Percentiles rank a stretch among this genome's conserved stretches.
Conservation (phyloP, 2,797 vertebrate genomes). For the Mustela erminea region DNA sequence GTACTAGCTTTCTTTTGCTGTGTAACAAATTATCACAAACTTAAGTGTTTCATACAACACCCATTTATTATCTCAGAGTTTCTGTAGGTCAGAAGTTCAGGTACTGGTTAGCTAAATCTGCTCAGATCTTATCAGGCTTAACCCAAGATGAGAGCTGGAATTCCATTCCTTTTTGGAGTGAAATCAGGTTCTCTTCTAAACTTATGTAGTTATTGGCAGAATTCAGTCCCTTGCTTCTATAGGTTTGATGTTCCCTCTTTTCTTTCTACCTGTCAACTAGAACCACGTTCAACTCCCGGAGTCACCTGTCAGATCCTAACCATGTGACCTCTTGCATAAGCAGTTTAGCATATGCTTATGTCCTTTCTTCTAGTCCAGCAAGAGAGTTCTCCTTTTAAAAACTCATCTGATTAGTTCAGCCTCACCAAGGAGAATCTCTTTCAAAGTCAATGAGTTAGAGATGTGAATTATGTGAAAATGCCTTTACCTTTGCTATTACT, state of each 20-base stretch:
- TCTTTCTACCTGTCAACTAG: background rate
- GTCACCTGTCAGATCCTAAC: background rate
- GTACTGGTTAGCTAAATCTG: background rate
- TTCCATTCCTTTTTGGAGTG: background rate
- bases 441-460: background rate
- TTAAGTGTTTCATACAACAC: background rate
- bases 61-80: background rate
- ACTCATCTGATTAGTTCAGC: background rate
- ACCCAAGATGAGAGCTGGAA: background rate
- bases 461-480: background rate
- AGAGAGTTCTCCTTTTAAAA: background rate
- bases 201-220: background rate
- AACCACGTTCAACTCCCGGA: background rate
- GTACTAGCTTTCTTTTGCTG: background rate
- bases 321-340: accelerated
- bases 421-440: background rate
- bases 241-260: background rate
- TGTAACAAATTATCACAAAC: background rate
- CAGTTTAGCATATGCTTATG: background rate
- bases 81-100: background rate
- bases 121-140: background rate
- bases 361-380: background rate
- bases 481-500: background rate
- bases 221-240: background rate
- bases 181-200: background rate